phyloP scores from a whole-genome alignment of 2,888 invertebrate species.

The Apodemia zela region DNA sequence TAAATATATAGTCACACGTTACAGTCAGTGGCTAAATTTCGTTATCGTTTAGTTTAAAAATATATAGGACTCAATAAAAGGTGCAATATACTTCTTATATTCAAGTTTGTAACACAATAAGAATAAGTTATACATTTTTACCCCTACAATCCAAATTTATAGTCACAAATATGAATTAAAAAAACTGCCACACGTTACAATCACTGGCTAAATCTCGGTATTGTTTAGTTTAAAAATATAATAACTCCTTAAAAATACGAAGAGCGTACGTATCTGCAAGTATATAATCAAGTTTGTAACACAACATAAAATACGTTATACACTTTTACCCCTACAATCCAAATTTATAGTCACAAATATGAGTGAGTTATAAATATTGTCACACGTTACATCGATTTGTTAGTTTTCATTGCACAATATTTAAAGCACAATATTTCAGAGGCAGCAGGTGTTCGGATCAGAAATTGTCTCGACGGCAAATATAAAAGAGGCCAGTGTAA shows the following conservation, averaged over 20 bases:
- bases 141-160: not conserved
- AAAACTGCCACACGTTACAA: too few relatives aligned
- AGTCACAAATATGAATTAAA: not conserved
- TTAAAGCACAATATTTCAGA: constrained; percentile 31
- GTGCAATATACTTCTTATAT: too few relatives aligned
- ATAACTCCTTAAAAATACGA: too few relatives aligned
- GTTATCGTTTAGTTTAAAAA: too few relatives aligned
- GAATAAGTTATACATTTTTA: not conserved
- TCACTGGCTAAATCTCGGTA: too few relatives aligned
- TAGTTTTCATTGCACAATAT: constrained; percentile 24
- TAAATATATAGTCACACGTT: not conserved
- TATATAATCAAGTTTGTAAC: too few relatives aligned
- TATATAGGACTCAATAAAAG: too few relatives aligned
- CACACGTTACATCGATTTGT: constrained; percentile 13
- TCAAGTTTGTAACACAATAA: not conserved
- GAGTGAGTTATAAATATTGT: not conserved
- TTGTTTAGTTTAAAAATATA: too few relatives aligned
- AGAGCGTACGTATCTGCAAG: too few relatives aligned
- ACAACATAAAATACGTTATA: not conserved
- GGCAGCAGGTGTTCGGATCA: constrained; percentile 59
- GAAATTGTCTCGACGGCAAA: constrained; percentile 63
- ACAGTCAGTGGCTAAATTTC: too few relatives aligned
- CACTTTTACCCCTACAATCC: not conserved
- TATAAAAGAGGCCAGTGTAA: constrained; percentile 58
- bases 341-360: not conserved